phyloP scores from a whole-genome alignment of 2,888 invertebrate genomes.

The Blastobasis adustella region DNA sequence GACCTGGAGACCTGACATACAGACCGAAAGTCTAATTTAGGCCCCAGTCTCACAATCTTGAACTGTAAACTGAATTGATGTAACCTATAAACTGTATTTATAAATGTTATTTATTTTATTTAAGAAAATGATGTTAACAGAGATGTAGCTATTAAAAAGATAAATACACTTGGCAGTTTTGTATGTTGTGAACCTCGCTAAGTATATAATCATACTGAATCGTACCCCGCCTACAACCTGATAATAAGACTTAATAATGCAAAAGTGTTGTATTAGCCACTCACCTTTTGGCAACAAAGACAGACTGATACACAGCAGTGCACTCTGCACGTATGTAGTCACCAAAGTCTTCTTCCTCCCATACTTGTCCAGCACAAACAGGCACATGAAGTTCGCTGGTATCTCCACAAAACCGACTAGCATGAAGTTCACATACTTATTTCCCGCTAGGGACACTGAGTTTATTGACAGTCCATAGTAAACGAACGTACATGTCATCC shows the following conservation, averaged over 20 bases:
- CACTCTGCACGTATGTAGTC: conserved; percentile 78
- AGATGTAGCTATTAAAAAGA: no score
- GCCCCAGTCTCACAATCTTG: no score
- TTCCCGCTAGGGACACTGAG: conserved; percentile 83
- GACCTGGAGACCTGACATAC: no score
- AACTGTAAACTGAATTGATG: no score
- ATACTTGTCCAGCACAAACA: conserved; percentile 76
- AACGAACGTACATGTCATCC: conserved; percentile 87
- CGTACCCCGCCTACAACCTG: no score
- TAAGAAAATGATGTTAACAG: no score
- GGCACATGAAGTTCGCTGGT: conserved; percentile 80
- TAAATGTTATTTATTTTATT: no score
- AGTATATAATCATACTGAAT: no score
- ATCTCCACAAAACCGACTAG: conserved; percentile 79
- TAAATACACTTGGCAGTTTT: no score
- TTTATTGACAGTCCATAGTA: conserved; percentile 88
- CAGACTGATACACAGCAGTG: conserved; percentile 74
- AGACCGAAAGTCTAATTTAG: no score
- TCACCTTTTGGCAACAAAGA: conserved; percentile 76
- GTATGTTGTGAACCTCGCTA: no score
- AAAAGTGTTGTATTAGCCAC: conserved; percentile 11
- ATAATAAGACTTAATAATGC: neutral
- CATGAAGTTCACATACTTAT: conserved; percentile 86
- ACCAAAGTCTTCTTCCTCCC: conserved; percentile 79
- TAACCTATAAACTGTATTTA: no score